These are phyloP conservation scores for Eristalis pertinax DNA, from an alignment of 2,888 invertebrate species.

Conservation along the genomic window DNA sequence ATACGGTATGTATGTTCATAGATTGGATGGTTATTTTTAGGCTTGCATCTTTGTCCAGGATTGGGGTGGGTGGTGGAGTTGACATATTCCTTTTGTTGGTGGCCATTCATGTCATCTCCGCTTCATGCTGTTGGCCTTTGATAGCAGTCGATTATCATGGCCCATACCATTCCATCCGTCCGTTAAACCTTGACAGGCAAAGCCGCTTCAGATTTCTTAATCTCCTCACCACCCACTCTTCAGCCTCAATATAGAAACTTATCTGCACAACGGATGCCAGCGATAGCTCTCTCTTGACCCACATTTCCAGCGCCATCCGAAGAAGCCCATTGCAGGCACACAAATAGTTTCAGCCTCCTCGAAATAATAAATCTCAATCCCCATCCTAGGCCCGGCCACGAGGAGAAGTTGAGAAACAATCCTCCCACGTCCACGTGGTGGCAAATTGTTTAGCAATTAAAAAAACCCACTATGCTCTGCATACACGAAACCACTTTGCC, in stretches of 20 bases:
- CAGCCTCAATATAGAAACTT: not conserved
- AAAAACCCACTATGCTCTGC: conserved; percentile 18
- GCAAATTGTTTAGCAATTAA: conserved; percentile 47
- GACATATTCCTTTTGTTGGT: no score
- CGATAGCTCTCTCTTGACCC: conserved; percentile 3
- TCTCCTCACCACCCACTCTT: not conserved
- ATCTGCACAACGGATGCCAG: not conserved
- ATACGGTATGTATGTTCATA: not conserved
- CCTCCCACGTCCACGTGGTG: conserved; percentile 63
- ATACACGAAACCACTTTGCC: conserved; percentile 48
- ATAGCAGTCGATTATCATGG: not conserved
- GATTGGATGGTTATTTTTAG: not conserved
- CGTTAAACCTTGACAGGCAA: not conserved
- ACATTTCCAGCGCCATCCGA: conserved; percentile 33
- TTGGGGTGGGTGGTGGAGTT: no score
- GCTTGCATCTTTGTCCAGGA: no score
- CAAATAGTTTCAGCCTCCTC: not conserved
- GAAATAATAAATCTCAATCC: conserved; percentile 47
- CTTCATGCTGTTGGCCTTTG: no score
- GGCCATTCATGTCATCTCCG: no score
- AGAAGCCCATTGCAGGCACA: not conserved
- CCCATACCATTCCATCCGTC: not conserved
- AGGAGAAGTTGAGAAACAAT: conserved; percentile 31
- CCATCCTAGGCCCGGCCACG: not conserved
- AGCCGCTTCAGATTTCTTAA: not conserved